A percentile compares a stretch with the other conserved stretches of the same genome.
Conservation (phyloP, 2,888 invertebrate species). For the Polia nebulosa region DNA sequence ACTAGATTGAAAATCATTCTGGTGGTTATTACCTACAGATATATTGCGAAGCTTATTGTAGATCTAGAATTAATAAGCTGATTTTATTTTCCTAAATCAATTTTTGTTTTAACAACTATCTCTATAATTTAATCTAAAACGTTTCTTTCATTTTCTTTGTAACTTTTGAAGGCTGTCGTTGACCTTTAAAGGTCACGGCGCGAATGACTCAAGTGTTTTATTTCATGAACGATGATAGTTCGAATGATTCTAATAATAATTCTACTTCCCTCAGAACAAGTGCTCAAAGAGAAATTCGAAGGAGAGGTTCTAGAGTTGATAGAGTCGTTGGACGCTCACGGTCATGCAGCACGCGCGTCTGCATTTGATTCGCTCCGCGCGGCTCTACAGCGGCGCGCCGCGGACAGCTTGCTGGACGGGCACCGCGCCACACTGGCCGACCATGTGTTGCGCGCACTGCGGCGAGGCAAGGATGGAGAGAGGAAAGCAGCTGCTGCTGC, state of each 20-base stretch:
- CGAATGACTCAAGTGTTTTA: background rate
- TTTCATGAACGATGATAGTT: background rate
- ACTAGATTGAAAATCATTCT: background rate
- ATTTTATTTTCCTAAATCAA: too few relatives aligned
- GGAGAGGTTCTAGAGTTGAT: slow-evolving; percentile 96
- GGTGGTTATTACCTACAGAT: too few relatives aligned
- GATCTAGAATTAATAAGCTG: background rate
- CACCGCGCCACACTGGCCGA: slow-evolving; percentile 67
- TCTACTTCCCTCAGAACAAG: slow-evolving; percentile 84
- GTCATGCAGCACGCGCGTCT: slow-evolving; percentile 94
- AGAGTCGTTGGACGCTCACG: slow-evolving; percentile 96
- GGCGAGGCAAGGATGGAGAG: slow-evolving; percentile 96
- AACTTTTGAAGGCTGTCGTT: slow-evolving; percentile 26
- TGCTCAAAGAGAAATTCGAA: slow-evolving; percentile 93
- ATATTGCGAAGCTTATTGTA: background rate
- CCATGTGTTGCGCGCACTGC: slow-evolving; percentile 87
- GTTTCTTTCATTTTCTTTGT: background rate
- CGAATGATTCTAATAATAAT: background rate
- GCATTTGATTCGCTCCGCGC: slow-evolving; percentile 94
- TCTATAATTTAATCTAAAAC: background rate
- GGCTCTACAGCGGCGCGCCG: slow-evolving; percentile 94
- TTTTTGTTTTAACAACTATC: background rate
- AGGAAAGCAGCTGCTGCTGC: slow-evolving; percentile 96
- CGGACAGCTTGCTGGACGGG: slow-evolving; percentile 94
- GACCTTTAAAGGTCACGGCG: slow-evolving; percentile 7